Percentiles rank a stretch among this genome's conserved stretches.
These are phyloP conservation scores for Pristionchus arcanus DNA, from an alignment of 2,888 invertebrate species.

Conservation along the genomic window DNA sequence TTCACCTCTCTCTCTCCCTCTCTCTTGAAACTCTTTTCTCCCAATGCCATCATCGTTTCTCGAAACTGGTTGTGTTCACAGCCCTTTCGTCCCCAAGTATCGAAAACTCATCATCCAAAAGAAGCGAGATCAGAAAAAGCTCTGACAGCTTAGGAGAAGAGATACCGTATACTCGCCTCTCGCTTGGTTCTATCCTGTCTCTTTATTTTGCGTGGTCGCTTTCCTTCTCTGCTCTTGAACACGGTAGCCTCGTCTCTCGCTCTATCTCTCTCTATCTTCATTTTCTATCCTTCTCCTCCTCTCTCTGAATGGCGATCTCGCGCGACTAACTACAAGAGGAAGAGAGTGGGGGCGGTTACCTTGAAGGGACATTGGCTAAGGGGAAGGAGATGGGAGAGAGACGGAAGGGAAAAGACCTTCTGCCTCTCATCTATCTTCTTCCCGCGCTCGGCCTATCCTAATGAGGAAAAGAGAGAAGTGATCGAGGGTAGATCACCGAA, in stretches of 20 bases:
- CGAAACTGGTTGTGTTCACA: constrained; percentile 22
- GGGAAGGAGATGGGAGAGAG: constrained; percentile 43
- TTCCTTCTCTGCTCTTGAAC: not conserved
- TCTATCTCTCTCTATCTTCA: not conserved
- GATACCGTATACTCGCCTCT: constrained; percentile 14
- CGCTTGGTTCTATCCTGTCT: not conserved
- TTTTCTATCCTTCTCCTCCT: not conserved
- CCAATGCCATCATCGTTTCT: constrained; percentile 44
- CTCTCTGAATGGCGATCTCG: constrained; percentile 3
- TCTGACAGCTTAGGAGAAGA: not conserved
- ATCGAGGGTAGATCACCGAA: not conserved
- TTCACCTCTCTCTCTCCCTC: constrained; percentile 25
- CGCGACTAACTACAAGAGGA: constrained; percentile 1
- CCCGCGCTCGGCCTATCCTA: constrained; percentile 3
- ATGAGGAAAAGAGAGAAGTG: not conserved
- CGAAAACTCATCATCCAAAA: constrained; percentile 12
- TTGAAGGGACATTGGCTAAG: constrained; percentile 40
- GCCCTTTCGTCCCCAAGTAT: not conserved
- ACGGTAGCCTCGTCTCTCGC: constrained; percentile 10
- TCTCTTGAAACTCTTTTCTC: constrained; percentile 40
- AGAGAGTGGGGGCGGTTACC: constrained; percentile 16
- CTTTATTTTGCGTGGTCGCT: not conserved
- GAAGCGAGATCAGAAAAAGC: not conserved
- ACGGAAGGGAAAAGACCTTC: not conserved
- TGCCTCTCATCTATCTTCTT: constrained; percentile 39